Percentiles rank a stretch among this genome's conserved stretches.
Evolutionary conservation across 2,888 invertebrate genomes (phyloP).

Genomic region (Autographa pulchrina): DNA sequence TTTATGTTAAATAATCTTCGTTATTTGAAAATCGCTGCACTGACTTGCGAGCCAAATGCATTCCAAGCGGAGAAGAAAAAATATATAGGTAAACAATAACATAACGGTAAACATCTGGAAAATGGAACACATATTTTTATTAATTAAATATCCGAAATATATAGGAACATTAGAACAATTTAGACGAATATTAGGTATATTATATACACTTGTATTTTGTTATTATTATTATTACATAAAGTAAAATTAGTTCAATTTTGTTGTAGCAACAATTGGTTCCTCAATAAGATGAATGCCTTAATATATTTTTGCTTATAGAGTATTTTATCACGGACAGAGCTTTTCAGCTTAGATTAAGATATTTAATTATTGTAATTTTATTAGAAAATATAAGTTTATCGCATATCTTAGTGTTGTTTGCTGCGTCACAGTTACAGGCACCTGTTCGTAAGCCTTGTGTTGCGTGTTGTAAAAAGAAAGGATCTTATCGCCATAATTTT

Average conservation of each 20-base stretch:
- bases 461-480: constrained; percentile 22
- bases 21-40: too few relatives aligned
- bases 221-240: constrained; percentile 21
- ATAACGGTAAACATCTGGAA: not conserved
- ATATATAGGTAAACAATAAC: too few relatives aligned
- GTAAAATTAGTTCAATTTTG: constrained; percentile 30
- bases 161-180: constrained; percentile 29
- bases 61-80: too few relatives aligned
- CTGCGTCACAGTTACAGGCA: constrained; percentile 15
- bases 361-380: constrained; percentile 48
- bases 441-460: constrained; percentile 26
- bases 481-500: not conserved
- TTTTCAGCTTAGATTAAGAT: constrained; percentile 48
- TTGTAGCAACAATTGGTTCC: constrained; percentile 30
- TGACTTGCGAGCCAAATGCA: too few relatives aligned
- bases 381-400: constrained; percentile 22
- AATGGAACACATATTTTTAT: constrained; percentile 18
- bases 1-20: too few relatives aligned
- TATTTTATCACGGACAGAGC: constrained; percentile 42
- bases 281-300: constrained; percentile 38
- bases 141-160: constrained; percentile 2
- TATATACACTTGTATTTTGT: constrained; percentile 25
- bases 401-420: constrained; percentile 43
- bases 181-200: constrained; percentile 35
- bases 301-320: constrained; percentile 48